phyloP scores from a whole-genome alignment of 2,888 invertebrate species.

The Drosophila melanosoma region DNA sequence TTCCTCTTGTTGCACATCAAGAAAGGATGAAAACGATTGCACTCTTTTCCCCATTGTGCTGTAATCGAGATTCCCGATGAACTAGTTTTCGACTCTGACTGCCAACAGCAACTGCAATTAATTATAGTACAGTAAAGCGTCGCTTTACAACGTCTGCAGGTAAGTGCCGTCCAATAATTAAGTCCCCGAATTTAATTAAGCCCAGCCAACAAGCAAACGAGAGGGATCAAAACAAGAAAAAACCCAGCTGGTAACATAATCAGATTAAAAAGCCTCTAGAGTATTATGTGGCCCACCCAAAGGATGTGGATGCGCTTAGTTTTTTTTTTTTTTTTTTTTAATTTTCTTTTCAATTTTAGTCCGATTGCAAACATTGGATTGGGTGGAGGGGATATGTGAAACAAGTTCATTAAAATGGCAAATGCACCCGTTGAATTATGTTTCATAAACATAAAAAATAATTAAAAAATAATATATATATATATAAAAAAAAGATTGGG shows the following conservation, averaged over 20 bases:
- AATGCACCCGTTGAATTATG: conserved; percentile 66
- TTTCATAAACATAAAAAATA: conserved; percentile 45
- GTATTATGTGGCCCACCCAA: conserved; percentile 15
- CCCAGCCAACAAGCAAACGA: neutral
- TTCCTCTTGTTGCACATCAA: conserved; percentile 23
- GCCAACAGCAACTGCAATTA: conserved; percentile 8
- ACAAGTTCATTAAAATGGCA: conserved; percentile 71
- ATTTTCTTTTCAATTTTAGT: neutral
- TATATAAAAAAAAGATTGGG: conserved; percentile 28
- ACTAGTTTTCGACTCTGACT: conserved; percentile 19
- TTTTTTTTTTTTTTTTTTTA: conserved; percentile 6
- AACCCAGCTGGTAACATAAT: conserved; percentile 33
- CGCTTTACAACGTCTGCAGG: conserved; percentile 22
- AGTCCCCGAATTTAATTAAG: conserved; percentile 38
- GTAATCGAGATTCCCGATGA: conserved; percentile 8
- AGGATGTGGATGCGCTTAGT: conserved; percentile 6
- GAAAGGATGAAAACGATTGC: conserved; percentile 14
- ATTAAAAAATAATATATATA: neutral
- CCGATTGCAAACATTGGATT: neutral
- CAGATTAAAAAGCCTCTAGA: conserved; percentile 17
- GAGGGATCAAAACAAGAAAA: neutral
- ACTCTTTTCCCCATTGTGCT: conserved; percentile 23
- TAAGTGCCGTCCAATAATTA: conserved; percentile 42
- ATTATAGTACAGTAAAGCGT: conserved; percentile 9
- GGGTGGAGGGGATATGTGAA: conserved; percentile 48